Conservation (phyloP, 35 echinoderm and acorn worm genomes). For the Nesometra sesokonis region DNA sequence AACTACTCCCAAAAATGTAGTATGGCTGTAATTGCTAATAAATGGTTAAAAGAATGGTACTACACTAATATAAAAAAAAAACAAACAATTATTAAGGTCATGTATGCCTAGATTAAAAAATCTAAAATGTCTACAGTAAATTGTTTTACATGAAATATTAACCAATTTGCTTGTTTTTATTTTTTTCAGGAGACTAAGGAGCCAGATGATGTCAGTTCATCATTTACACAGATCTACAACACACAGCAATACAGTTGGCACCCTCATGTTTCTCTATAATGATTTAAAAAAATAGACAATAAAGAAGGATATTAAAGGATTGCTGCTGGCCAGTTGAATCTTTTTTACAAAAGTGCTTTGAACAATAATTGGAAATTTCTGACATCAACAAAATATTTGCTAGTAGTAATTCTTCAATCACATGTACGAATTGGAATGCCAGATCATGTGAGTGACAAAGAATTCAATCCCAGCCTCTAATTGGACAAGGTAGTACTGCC, state of each 20-base stretch:
- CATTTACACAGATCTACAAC: background rate
- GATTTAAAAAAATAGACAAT: background rate
- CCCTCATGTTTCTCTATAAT: background rate
- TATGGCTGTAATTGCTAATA: no score
- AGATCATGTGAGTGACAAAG: background rate
- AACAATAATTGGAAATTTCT: background rate
- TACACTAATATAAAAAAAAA: no score
- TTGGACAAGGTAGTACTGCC: background rate
- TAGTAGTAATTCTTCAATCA: background rate
- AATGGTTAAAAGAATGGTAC: no score
- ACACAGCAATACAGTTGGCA: background rate
- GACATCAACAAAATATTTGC: background rate
- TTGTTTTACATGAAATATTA: no score
- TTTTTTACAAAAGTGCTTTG: background rate
- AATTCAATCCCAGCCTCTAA: background rate
- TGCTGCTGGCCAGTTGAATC: background rate
- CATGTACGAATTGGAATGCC: no score
- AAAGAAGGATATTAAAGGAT: no score
- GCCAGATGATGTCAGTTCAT: background rate
- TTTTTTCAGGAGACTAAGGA: background rate
- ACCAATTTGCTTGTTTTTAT: no score
- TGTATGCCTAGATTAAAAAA: no score
- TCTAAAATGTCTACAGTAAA: no score
- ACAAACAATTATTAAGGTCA: no score
- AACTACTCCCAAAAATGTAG: no score